Evolutionary conservation across 2,797 vertebrate species (phyloP), one percentile per base, ranked within the genome.

Genomic region (Tarsius wallacei): DNA sequence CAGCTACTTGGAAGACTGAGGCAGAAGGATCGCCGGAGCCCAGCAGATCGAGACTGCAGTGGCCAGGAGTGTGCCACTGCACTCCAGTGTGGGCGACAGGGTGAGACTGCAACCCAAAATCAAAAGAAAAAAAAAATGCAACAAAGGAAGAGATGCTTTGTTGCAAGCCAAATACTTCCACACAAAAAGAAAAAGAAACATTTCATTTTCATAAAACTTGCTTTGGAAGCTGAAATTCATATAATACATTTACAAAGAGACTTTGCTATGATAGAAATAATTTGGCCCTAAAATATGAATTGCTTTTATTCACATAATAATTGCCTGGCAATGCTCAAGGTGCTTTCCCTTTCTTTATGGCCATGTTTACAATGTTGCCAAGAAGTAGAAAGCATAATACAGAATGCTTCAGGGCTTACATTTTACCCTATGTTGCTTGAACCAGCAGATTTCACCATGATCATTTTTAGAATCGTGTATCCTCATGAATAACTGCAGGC

Each of bases 181-280:
- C 14, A 68, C 64, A 87, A 85, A 96, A 94, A 84, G 63, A 85
- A 96, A 97, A 97, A 90, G 49, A 91, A 90, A 92, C 81, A 89
- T 91, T 93, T 95, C 36, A 33, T 96, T 96, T 81, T 90, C 71
- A 91, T 83, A 89, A 96, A 96, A 96, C 81, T 96, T 96, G 22
- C 85, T 94, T 91, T 94, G 90, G 93, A 96, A 96, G 73, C 87
- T 93, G 59, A 91, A 96, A 87, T 82, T 77, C 73, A 91, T n/a
- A 63, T 90, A 90, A 97, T 31, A 81, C 85, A 97, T 97, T 96
- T 96, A 96, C 93, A 88, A 96, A 93, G 91, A 93, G 89, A 94
- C 21, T 94, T 80, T 22, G 14, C 73, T 94, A 88, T 90, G 96
- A 93, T 82, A 88, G 55, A 57, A 93, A 93, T 93, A 87, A 90